Evolutionary conservation across 2,113 vertebrate genomes (phyloP).

Genomic region (Pelecanus crispus): DNA sequence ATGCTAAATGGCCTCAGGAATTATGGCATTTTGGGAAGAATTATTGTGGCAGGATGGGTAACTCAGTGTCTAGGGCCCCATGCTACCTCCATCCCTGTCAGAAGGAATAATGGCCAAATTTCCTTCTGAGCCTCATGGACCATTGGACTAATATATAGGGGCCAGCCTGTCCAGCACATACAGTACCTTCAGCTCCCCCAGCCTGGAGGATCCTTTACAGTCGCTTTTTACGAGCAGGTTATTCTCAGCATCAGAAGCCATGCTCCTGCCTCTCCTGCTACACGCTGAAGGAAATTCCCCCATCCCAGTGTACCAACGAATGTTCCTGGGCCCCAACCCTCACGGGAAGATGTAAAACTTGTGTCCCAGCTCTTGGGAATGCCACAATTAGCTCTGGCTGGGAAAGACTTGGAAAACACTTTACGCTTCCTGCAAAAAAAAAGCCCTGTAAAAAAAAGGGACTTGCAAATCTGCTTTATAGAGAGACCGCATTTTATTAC

Average conservation of each 20-base stretch:
- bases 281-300: not conserved
- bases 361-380: not conserved
- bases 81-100: conserved; percentile 25
- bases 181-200: not conserved
- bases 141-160: not conserved
- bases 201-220: not conserved
- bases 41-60: conserved; percentile 34
- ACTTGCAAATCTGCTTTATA: not conserved
- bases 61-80: not conserved
- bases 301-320: fast-evolving
- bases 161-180: not conserved
- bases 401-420: not conserved
- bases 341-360: not conserved
- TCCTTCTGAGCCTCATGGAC: conserved; percentile 10
- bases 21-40: conserved; percentile 32
- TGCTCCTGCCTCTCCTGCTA: not conserved
- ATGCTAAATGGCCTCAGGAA: conserved; percentile 38
- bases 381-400: not conserved
- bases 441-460: not conserved
- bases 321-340: not conserved
- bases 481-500: not conserved
- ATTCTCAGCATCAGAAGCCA: not conserved
- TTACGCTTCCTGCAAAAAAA: not conserved
- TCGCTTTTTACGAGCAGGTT: not conserved
- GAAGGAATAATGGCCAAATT: conserved; percentile 48